Percentiles rank a stretch among this genome's conserved stretches.
Conservation (phyloP, 1,140 invertebrate species). For the Nephila pilipes region DNA sequence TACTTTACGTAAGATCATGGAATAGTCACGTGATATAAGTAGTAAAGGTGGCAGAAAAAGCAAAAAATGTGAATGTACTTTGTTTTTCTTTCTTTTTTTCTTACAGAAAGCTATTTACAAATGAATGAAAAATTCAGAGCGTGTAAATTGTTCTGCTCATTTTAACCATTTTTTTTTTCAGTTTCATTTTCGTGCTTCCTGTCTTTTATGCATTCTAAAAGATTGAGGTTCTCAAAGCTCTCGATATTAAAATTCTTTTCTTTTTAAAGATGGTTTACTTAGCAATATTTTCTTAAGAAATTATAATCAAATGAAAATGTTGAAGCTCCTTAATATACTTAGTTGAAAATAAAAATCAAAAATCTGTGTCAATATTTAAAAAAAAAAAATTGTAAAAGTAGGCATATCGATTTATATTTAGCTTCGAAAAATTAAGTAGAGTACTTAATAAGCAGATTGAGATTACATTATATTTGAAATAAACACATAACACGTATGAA, state of each 20-base stretch:
- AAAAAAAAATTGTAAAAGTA: background rate
- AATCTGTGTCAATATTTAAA: background rate
- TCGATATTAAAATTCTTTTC: background rate
- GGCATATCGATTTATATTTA: no score
- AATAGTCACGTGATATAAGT: constrained; percentile 40
- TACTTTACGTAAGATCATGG: constrained; percentile 19
- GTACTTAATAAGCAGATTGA: no score
- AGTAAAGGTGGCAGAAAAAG: constrained; percentile 34
- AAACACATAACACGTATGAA: no score
- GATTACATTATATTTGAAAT: no score
- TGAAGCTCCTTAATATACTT: no score
- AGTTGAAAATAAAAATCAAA: background rate
- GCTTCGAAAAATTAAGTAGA: no score
- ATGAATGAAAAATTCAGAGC: constrained; percentile 8
- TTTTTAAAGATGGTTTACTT: background rate
- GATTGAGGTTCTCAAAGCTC: constrained; percentile 10
- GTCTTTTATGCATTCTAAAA: background rate
- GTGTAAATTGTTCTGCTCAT: background rate
- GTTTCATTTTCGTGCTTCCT: background rate
- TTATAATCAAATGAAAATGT: no score
- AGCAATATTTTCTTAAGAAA: no score
- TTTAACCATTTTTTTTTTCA: background rate
- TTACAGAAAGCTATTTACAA: constrained; percentile 37
- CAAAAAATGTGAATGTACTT: constrained; percentile 25
- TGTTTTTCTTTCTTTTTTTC: constrained; percentile 9